Percentiles rank a stretch among this genome's conserved stretches.
Evolutionary conservation across 2,113 vertebrate species (phyloP).

Genomic region (Vidua macroura): DNA sequence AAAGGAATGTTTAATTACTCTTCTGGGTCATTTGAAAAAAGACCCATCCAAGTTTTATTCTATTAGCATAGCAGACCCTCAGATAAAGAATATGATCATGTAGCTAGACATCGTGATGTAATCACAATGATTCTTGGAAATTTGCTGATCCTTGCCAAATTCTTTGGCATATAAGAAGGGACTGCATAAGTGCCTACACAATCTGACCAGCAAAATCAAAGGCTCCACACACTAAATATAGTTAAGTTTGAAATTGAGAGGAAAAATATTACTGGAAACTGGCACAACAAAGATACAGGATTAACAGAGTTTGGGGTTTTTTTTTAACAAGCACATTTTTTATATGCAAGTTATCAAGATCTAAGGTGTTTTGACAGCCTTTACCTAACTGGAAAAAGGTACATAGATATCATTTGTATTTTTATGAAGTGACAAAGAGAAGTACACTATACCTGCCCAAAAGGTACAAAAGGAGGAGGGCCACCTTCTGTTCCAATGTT

Average conservation of each 20-base stretch:
- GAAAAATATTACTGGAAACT: not conserved
- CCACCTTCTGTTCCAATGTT: slow-evolving; percentile 96
- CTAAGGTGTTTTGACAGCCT: not conserved
- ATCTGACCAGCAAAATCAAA: not conserved
- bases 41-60: not conserved
- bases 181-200: not conserved
- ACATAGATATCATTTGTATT: not conserved
- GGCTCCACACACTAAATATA: not conserved
- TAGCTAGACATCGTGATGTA: not conserved
- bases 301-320: accelerated
- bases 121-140: not conserved
- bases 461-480: slow-evolving; percentile 95
- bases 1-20: slow-evolving; percentile 1
- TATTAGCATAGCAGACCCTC: not conserved
- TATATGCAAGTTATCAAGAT: not conserved
- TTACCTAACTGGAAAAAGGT: not conserved
- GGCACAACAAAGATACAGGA: not conserved
- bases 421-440: not conserved
- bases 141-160: not conserved
- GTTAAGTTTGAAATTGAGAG: not conserved
- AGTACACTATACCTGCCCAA: slow-evolving; percentile 86
- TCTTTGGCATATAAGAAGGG: not conserved
- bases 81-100: not conserved
- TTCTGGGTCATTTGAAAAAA: not conserved
- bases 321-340: not conserved